Percentiles rank a stretch among this genome's conserved stretches.
phyloP scores from a whole-genome alignment of 2,888 invertebrate species.

The Brachynemurus nebulosus region DNA sequence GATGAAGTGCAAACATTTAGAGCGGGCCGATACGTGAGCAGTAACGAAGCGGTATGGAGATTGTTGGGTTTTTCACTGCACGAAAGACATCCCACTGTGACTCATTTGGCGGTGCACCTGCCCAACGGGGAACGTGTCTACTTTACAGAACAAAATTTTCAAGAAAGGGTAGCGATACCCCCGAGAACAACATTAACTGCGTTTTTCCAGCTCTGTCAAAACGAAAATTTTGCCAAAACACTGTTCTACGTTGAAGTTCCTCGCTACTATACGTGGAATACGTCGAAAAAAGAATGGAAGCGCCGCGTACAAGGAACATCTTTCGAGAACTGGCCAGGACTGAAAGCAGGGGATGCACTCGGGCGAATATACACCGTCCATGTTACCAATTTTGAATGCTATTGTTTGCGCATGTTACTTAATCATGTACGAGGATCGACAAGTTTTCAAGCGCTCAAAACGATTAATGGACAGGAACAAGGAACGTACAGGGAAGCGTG shows the following conservation, averaged over 20 bases:
- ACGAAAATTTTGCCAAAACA: slow-evolving; percentile 8
- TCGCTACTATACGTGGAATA: slow-evolving; percentile 3
- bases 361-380: slow-evolving; percentile 21
- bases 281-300: background rate
- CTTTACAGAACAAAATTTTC: slow-evolving; percentile 23
- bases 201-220: slow-evolving; percentile 7
- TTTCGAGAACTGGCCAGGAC: background rate
- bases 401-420: slow-evolving; percentile 21
- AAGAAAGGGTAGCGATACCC: slow-evolving; percentile 15
- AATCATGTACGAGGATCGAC: slow-evolving; percentile 21
- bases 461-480: slow-evolving; percentile 20
- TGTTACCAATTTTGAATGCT: slow-evolving; percentile 21
- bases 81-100: slow-evolving; percentile 18
- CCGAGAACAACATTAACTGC: slow-evolving; percentile 17
- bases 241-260: slow-evolving; percentile 18
- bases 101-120: slow-evolving; percentile 17
- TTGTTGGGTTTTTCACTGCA: slow-evolving; percentile 20
- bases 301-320: background rate
- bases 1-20: slow-evolving; percentile 22
- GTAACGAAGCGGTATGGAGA: slow-evolving; percentile 23
- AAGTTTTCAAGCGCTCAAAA: slow-evolving; percentile 20
- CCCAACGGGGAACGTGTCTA: slow-evolving; percentile 21
- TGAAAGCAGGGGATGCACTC: slow-evolving; percentile 10
- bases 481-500: slow-evolving; percentile 18
- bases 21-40: slow-evolving; percentile 20